Evolutionary conservation across 2,797 vertebrate genomes (phyloP), one percentile per base, ranked within the genome.

Genomic region (Alosa sapidissima): DNA sequence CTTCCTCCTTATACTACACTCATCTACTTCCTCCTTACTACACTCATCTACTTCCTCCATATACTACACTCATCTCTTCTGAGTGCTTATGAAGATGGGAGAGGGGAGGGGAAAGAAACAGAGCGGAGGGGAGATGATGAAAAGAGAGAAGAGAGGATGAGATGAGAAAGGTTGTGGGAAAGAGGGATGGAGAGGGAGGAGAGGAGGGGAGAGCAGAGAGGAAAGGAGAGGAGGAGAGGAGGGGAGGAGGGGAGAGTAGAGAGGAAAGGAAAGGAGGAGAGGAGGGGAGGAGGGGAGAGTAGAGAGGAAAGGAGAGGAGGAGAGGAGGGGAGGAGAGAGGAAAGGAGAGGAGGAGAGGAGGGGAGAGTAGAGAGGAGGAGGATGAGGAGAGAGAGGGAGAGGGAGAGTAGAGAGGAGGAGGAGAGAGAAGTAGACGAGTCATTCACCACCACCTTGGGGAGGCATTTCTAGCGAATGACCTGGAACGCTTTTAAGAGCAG

Each of bases 401-500:
- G 24, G 47, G 41, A 47, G 82, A 65, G 24, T 81, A 81, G 84
- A 81, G 75, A 51, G 86, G 87, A 84, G 65, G 33, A 84, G 91
- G 91, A 91, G 91, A 92, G 91, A 91, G 89, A 92, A 93, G 65
- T 36, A 92, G 92, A 89, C 86, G 91, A 93, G 92, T 92, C 88
- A 94, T 95, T 55, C 93, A 81, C 52, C 21, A 88, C 87, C 87
- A 72, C 93, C 92, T 93, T 65, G 51, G 93, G 93, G 93, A 94
- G 91, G 87, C 89, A 93, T 93, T 90, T 75, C 89, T 89, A 90
- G 84, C 93, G 94, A 94, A 94, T 94, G 93, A 95, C 93, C 94
- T 90, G 91, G 91, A 94, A 94, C 93, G 87, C 89, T 89, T 93
- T 93, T 92, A 93, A 94, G 91, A 89, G 89, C 89, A 89, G 88